Evolutionary conservation across 2,888 invertebrate genomes (phyloP).

Genomic region (Erebia epiphron): DNA sequence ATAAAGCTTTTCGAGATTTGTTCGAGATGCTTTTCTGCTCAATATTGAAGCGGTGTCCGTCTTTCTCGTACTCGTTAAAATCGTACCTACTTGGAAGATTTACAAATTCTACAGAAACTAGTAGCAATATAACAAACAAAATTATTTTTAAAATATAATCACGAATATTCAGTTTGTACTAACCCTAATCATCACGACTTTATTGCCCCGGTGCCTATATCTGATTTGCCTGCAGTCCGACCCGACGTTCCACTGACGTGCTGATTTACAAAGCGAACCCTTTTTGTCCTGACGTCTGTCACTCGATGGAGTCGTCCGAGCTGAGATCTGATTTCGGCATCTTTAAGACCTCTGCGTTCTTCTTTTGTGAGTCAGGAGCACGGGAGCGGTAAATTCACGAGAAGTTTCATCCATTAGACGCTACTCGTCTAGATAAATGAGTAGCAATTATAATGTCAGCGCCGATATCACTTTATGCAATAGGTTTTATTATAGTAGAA

Average conservation of each 20-base stretch:
- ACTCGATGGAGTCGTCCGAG: slow-evolving; percentile 69
- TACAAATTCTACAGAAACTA: too few species aligned
- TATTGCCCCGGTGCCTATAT: slow-evolving; percentile 50
- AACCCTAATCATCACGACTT: slow-evolving; percentile 49
- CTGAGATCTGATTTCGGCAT: slow-evolving; percentile 74
- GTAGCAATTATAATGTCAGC: slow-evolving; percentile 3
- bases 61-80: too few species aligned
- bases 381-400: slow-evolving; percentile 41
- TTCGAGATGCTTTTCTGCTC: too few species aligned
- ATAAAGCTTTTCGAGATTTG: too few species aligned
- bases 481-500: neutral
- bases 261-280: slow-evolving; percentile 74
- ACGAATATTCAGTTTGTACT: slow-evolving; percentile 2
- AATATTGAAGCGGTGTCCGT: too few species aligned
- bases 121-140: too few species aligned
- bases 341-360: slow-evolving; percentile 60
- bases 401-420: slow-evolving; percentile 33
- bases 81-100: too few species aligned
- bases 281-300: slow-evolving; percentile 64
- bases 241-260: slow-evolving; percentile 56
- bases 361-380: slow-evolving; percentile 42
- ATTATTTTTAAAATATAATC: too few species aligned
- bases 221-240: slow-evolving; percentile 58
- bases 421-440: slow-evolving; percentile 4
- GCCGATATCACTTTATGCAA: neutral